Evolutionary conservation across 2,113 vertebrate species (phyloP), one percentile per base, ranked within the genome.

Genomic region (Leptobrachium leishanense): DNA sequence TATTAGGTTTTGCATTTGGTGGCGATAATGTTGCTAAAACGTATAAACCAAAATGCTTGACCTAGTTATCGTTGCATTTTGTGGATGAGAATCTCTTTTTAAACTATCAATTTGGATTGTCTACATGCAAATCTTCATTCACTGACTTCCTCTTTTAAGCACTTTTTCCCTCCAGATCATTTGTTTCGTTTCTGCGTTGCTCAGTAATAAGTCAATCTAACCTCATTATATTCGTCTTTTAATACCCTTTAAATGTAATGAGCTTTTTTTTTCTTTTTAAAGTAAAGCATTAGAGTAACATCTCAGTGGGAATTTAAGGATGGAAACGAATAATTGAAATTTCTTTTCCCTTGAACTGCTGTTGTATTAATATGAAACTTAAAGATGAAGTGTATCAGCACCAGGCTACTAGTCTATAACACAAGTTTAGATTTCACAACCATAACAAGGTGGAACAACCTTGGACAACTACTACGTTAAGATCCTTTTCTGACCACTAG

Each of bases 231-330:
- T 79, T 55, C 70, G 41, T 77, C 76, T 77, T 74, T 79, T 79
- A 79, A 79, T 79, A 74, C 77, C 77, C 70, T 79, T 79, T 79
- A 79, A 79, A 74, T 59, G 77, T 79, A 79, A 79, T 79, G 63
- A 73, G 77, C 63, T 79, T 66, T 66, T 59, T 79, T 59, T 43
- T 70, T 50, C 13, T 59, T 59, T 12, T 59, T 57, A 57, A 57
- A 11, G 63, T 46, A 79, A 79, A 50, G 64, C 77, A 79, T 73
- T 69, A 67, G 77, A 67, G 62, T 70, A 79, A 73, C 70, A 79
- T 73, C 77, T 79, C 77, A 73, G 70, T 74, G 77, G 77, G 70
- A 79, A 79, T 79, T 67, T 79, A 79, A 79, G 70, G 77, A 73
- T 73, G 50, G 70, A 79, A 57, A 57, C 46, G 50, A 79, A 79